A percentile compares a stretch with the other conserved stretches of the same genome.
phyloP scores from a whole-genome alignment of 1,140 invertebrate species.

The Dermatophagoides farinae region DNA sequence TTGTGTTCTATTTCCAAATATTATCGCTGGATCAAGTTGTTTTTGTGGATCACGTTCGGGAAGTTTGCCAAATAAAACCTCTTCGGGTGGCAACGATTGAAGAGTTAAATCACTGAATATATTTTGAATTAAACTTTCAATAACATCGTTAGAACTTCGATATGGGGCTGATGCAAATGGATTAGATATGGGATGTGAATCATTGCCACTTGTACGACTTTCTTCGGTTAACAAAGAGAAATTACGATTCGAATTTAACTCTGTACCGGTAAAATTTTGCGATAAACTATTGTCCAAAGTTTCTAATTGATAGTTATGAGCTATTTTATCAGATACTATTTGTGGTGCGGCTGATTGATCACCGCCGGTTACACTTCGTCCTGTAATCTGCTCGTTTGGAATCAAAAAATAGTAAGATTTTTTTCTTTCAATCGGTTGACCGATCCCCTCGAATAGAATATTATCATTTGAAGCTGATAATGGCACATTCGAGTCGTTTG shows the following conservation, averaged over 20 bases:
- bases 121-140: neutral
- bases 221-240: too few species aligned
- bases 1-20: neutral
- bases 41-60: neutral
- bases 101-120: neutral
- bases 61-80: neutral
- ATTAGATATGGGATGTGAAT: neutral
- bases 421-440: too few species aligned
- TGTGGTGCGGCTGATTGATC: neutral
- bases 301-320: neutral
- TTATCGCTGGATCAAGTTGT: neutral
- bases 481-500: too few species aligned
- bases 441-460: too few species aligned
- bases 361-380: neutral
- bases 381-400: too few species aligned
- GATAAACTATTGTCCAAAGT: too few species aligned
- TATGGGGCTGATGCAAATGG: neutral
- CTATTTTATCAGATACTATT: neutral
- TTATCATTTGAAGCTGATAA: too few species aligned
- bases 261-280: neutral
- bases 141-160: neutral
- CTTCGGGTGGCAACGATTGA: constrained; percentile 4
- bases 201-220: too few species aligned
- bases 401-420: too few species aligned
- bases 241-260: neutral